Evolutionary conservation across 1,140 invertebrate species (phyloP).

Genomic region (Musca vetustissima): DNA sequence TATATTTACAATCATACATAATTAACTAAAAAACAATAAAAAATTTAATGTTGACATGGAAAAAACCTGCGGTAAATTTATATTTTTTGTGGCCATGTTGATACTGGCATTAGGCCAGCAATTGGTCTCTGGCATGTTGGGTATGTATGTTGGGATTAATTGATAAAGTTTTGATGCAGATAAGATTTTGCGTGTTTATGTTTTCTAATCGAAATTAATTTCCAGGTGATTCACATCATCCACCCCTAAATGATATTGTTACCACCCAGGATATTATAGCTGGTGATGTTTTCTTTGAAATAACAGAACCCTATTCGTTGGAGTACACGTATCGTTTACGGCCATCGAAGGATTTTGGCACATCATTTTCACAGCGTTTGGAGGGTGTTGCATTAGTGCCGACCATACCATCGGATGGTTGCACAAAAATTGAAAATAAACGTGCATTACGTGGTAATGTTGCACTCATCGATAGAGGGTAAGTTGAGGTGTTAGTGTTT

Average conservation of each 20-base stretch:
- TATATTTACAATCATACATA: no score
- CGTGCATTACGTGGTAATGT: constrained; percentile 70
- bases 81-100: no score
- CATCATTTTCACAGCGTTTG: constrained; percentile 64
- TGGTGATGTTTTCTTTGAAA: constrained; percentile 79
- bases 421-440: constrained; percentile 66
- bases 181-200: no score
- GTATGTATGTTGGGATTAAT: no score
- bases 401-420: constrained; percentile 70
- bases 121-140: no score
- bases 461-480: constrained; percentile 78
- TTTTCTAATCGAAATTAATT: no score
- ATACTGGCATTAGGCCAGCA: no score
- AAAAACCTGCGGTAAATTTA: no score
- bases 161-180: no score
- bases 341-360: constrained; percentile 79
- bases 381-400: constrained; percentile 68
- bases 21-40: no score
- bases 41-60: no score
- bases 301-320: constrained; percentile 74
- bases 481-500: no score
- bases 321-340: constrained; percentile 76
- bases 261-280: constrained; percentile 63
- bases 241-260: constrained; percentile 36
- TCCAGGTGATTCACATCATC: constrained; percentile 13